Conservation (phyloP, 2,888 invertebrate genomes). For the Harmothoe impar region DNA sequence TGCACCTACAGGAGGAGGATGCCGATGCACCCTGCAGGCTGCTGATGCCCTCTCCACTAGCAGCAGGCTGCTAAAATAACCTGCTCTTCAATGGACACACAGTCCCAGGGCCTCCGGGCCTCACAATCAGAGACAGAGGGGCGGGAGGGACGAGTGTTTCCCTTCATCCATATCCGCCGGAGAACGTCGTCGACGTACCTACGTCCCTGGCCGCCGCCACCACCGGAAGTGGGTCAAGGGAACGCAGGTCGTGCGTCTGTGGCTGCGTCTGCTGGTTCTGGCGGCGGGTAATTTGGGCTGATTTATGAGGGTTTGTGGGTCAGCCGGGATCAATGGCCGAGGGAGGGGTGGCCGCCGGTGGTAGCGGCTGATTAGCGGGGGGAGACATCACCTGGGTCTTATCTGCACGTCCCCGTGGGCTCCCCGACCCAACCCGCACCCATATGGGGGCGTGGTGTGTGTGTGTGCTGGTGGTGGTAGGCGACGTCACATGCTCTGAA, state of each 20-base stretch:
- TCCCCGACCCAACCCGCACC: background rate
- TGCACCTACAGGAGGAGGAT: too few relatives aligned
- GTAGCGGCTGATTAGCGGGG: background rate
- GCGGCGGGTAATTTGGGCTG: background rate
- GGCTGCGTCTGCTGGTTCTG: background rate
- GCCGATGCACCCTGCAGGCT: too few relatives aligned
- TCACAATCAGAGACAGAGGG: too few relatives aligned
- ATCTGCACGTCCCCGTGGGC: background rate
- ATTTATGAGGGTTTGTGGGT: background rate
- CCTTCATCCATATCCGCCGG: background rate
- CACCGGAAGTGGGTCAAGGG: slow-evolving; percentile 24
- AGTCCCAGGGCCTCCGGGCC: too few relatives aligned
- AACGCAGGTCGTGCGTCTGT: background rate
- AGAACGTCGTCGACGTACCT: background rate
- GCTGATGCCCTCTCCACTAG: too few relatives aligned
- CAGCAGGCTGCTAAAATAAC: too few relatives aligned
- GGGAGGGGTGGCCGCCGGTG: background rate
- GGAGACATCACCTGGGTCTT: slow-evolving; percentile 9
- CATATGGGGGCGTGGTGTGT: background rate
- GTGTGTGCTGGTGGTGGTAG: background rate
- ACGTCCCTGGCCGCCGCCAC: background rate
- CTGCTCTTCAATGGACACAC: too few relatives aligned
- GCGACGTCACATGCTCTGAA: background rate
- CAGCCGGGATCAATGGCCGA: background rate
- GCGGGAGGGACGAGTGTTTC: background rate